These are phyloP conservation scores for Macrotus californicus DNA, from an alignment of 2,113 vertebrate species.

Conservation along the genomic window DNA sequence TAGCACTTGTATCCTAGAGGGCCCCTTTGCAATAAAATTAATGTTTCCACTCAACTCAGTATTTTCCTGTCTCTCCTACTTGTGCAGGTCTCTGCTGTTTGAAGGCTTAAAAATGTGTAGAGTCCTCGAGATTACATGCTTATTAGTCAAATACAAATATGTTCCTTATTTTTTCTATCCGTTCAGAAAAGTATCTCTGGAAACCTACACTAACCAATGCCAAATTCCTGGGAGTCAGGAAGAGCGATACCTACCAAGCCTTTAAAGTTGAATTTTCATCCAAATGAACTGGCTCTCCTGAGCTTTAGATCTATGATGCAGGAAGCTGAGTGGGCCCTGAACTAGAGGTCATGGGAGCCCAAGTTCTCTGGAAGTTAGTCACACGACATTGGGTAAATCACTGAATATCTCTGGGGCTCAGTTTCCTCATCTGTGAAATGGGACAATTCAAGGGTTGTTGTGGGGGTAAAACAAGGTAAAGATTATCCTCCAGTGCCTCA, in stretches of 20 bases:
- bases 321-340: slow-evolving; percentile 3
- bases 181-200: slow-evolving; percentile 38
- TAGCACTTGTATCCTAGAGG: slow-evolving; percentile 20
- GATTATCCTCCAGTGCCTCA: neutral
- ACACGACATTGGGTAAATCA: neutral
- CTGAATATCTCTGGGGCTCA: neutral
- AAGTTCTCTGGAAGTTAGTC: neutral
- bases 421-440: neutral
- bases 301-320: slow-evolving; percentile 8
- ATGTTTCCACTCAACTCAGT: slow-evolving; percentile 35
- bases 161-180: neutral
- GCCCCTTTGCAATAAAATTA: slow-evolving; percentile 24
- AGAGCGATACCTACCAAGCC: neutral
- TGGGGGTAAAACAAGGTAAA: neutral
- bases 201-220: slow-evolving; percentile 11
- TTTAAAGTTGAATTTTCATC: slow-evolving; percentile 37
- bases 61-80: slow-evolving; percentile 36
- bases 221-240: slow-evolving; percentile 56
- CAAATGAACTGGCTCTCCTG: slow-evolving; percentile 20
- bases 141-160: slow-evolving; percentile 56
- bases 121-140: slow-evolving; percentile 30
- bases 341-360: neutral
- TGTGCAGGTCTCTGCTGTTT: slow-evolving; percentile 31
- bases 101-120: slow-evolving; percentile 1
- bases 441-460: neutral